Evolutionary conservation across 2,113 vertebrate genomes (phyloP).

Genomic region (Prietella phreatophila): DNA sequence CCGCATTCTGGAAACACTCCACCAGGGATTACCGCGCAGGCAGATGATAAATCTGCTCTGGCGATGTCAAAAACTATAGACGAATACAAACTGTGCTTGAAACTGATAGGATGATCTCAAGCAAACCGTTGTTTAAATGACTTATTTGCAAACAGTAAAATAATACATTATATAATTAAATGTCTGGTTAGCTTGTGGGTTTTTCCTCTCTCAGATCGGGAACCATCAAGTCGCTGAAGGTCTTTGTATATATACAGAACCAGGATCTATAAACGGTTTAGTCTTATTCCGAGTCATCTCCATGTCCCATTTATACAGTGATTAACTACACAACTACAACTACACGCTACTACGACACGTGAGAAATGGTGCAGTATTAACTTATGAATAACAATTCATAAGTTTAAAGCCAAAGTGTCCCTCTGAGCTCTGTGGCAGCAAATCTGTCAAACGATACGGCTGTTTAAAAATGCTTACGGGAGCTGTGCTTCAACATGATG

Average conservation of each 20-base stretch:
- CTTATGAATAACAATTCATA: conserved; percentile 13
- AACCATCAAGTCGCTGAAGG: neutral
- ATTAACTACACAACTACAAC: neutral
- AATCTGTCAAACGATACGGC: conserved; percentile 1
- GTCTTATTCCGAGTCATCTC: neutral
- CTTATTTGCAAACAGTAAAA: neutral
- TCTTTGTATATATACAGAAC: neutral
- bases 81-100: neutral
- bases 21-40: conserved; percentile 11
- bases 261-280: neutral
- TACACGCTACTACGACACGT: no score
- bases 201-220: neutral
- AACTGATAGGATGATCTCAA: neutral
- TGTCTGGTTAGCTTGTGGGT: neutral
- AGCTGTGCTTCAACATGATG: neutral
- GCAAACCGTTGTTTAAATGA: neutral
- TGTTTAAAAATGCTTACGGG: conserved; percentile 25
- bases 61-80: conserved; percentile 29
- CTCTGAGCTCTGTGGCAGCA: neutral
- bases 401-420: neutral
- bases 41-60: conserved; percentile 13
- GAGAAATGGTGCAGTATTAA: neutral
- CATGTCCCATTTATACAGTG: conserved; percentile 4
- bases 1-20: conserved; percentile 8
- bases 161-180: neutral